Conservation (phyloP, 2,113 vertebrate species). For the Tragulus kanchil region DNA sequence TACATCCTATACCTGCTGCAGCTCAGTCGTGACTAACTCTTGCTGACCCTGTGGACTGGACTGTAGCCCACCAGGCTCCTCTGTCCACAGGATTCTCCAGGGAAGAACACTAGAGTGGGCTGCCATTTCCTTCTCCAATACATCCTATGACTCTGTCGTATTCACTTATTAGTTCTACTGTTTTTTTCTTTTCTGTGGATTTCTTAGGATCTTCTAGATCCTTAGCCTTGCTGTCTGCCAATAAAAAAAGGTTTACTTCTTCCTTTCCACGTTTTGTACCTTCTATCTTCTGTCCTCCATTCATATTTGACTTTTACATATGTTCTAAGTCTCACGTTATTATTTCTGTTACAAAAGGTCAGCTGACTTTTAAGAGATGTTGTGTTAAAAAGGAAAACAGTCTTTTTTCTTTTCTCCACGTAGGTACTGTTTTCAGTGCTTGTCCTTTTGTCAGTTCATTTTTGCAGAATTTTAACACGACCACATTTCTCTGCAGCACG, state of each 20-base stretch:
- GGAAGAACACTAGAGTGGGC: too few relatives aligned
- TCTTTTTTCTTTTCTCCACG: neutral
- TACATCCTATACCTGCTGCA: neutral
- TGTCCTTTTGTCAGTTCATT: neutral
- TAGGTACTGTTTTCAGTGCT: neutral
- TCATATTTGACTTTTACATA: neutral
- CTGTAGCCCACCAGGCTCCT: too few relatives aligned
- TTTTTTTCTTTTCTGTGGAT: neutral
- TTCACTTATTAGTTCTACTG: neutral
- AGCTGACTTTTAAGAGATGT: neutral
- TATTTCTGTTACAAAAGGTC: neutral
- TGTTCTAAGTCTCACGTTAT: neutral
- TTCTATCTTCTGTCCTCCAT: neutral
- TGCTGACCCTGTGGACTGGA: too few relatives aligned
- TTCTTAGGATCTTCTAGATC: neutral
- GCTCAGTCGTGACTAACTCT: too few relatives aligned
- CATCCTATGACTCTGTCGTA: neutral
- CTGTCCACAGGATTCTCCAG: too few relatives aligned
- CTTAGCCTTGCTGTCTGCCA: neutral
- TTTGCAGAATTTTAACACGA: neutral
- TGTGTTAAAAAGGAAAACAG: neutral
- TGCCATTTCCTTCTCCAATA: too few relatives aligned
- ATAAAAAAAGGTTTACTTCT: neutral
- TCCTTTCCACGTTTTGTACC: neutral
- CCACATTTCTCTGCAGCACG: too few relatives aligned